Percentiles rank a stretch among this genome's conserved stretches.
phyloP scores from a whole-genome alignment of 2,888 invertebrate genomes.

The Monoplex corrugatus region DNA sequence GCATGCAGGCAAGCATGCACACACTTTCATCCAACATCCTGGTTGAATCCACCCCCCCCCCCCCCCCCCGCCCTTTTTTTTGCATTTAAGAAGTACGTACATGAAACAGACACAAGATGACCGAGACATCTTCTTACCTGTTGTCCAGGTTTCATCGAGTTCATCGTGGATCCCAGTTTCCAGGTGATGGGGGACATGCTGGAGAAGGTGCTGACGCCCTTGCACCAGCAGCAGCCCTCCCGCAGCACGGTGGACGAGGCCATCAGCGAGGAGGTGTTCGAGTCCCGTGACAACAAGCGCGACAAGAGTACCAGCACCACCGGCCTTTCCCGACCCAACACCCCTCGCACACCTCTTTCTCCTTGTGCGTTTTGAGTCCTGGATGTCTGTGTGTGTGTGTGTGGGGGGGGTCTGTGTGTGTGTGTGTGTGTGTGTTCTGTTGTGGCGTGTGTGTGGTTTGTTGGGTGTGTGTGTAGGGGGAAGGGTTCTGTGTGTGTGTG shows the following conservation, averaged over 20 bases:
- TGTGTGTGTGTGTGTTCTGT: neutral
- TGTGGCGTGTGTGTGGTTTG: neutral
- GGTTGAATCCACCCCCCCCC: neutral
- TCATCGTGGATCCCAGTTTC: conserved; percentile 98
- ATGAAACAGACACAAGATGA: too few species aligned
- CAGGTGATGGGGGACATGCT: conserved; percentile 95
- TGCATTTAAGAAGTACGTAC: too few species aligned
- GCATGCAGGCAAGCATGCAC: neutral
- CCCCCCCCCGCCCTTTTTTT: too few species aligned
- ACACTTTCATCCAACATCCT: neutral
- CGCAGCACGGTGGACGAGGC: conserved; percentile 60
- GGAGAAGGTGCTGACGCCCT: conserved; percentile 86
- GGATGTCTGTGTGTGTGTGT: neutral
- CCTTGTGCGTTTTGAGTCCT: conserved; percentile 31
- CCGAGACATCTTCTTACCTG: too few species aligned
- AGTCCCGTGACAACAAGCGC: conserved; percentile 60
- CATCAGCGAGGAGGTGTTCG: conserved; percentile 75
- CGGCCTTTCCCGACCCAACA: conserved; percentile 56
- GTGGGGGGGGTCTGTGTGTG: neutral
- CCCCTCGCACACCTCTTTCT: conserved; percentile 57
- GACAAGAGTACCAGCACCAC: conserved; percentile 61
- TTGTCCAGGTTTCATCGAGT: conserved; percentile 93
- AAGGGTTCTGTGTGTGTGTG: neutral
- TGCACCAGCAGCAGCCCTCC: conserved; percentile 64
- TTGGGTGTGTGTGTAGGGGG: neutral